These are phyloP conservation scores for Cepphus grylle DNA, from an alignment of 2,113 vertebrate genomes.

Conservation along the genomic window DNA sequence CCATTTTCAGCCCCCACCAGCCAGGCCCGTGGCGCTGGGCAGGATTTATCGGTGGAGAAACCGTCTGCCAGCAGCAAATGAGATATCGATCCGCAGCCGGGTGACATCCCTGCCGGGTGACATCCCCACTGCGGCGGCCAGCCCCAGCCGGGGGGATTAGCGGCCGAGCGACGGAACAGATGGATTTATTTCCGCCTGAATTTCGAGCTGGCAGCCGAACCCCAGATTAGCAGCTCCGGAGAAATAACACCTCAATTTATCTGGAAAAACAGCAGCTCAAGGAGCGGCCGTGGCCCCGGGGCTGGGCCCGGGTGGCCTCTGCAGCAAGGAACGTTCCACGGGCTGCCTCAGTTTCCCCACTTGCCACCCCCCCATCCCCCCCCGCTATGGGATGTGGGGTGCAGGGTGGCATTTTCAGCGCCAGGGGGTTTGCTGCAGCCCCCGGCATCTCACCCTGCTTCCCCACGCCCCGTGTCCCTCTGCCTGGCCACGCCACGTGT, in stretches of 20 bases:
- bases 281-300: too few species aligned
- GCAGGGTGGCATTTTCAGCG: background rate
- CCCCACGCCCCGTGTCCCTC: accelerated
- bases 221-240: background rate
- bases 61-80: background rate
- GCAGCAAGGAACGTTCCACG: background rate
- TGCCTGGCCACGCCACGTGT: background rate
- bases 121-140: background rate
- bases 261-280: background rate
- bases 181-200: background rate
- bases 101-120: background rate
- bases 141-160: background rate
- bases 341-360: background rate
- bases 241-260: background rate
- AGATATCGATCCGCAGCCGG: background rate
- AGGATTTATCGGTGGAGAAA: background rate
- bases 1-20: accelerated
- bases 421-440: background rate
- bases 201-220: background rate
- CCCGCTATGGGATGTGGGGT: too few species aligned
- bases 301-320: background rate
- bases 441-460: background rate
- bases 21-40: background rate
- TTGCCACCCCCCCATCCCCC: background rate
- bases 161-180: background rate